Percentiles rank a stretch among this genome's conserved stretches.
Evolutionary conservation across 1,140 invertebrate genomes (phyloP).

Genomic region (Oscheius sp.): DNA sequence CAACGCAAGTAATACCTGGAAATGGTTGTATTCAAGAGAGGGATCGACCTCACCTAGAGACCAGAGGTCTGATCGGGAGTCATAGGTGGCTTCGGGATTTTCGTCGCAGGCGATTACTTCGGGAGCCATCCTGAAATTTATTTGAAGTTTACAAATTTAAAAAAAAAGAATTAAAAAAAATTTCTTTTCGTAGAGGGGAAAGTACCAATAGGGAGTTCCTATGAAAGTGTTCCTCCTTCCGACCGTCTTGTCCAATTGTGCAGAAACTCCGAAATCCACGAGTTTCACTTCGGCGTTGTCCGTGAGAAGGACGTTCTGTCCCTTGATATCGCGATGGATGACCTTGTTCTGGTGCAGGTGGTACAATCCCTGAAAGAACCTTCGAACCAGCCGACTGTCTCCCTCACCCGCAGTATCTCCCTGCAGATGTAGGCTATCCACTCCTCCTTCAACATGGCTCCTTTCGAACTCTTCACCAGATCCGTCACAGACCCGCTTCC

Average conservation of each 20-base stretch:
- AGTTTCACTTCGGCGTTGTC: conserved; percentile 99
- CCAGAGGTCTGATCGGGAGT: conserved; percentile 97
- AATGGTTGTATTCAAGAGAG: not conserved
- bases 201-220: conserved; percentile 90
- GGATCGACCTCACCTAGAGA: conserved; percentile 70
- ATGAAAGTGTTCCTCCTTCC: conserved; percentile 98
- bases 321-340: conserved; percentile 99
- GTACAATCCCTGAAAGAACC: conserved; percentile 75
- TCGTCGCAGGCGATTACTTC: conserved; percentile 99
- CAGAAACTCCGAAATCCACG: conserved; percentile 99
- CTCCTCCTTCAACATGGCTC: conserved; percentile 95
- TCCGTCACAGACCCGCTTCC: conserved; percentile 98
- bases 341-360: conserved; percentile 97
- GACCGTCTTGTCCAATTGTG: conserved; percentile 96
- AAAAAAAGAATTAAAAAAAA: conserved; percentile 31
- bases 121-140: conserved; percentile 68
- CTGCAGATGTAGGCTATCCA: conserved; percentile 99
- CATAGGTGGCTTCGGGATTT: conserved; percentile 98
- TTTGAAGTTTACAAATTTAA: conserved; percentile 22
- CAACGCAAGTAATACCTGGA: conserved; percentile 84
- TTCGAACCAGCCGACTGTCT: too few species aligned
- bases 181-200: too few species aligned
- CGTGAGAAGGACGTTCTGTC: conserved; percentile 97
- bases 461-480: conserved; percentile 97
- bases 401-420: conserved; percentile 77